Evolutionary conservation across 2,797 vertebrate species (phyloP).

Genomic region (Sebastes hubbsi): DNA sequence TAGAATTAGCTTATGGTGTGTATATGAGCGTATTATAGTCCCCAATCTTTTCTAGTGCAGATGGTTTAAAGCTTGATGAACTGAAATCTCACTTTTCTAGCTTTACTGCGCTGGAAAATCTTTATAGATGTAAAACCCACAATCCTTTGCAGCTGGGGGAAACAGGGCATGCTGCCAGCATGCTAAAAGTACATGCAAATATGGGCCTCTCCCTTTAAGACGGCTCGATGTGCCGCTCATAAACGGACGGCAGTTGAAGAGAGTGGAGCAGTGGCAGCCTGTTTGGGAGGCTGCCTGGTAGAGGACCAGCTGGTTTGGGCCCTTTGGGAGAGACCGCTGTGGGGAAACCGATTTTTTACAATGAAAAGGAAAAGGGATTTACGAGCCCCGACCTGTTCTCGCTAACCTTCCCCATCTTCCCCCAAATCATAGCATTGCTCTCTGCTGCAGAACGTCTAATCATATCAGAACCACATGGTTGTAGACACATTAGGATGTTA

Average conservation of each 20-base stretch:
- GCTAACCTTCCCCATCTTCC: slow-evolving; percentile 67
- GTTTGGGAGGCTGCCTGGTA: slow-evolving; percentile 64
- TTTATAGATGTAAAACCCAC: slow-evolving; percentile 84
- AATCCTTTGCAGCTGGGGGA: slow-evolving; percentile 86
- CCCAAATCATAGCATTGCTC: slow-evolving; percentile 72
- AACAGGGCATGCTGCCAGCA: slow-evolving; percentile 79
- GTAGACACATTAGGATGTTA: slow-evolving; percentile 55
- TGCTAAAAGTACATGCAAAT: slow-evolving; percentile 79
- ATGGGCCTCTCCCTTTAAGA: slow-evolving; percentile 67
- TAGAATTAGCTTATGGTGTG: slow-evolving; percentile 78
- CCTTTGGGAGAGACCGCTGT: slow-evolving; percentile 58
- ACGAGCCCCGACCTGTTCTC: slow-evolving; percentile 78
- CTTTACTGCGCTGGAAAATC: slow-evolving; percentile 83
- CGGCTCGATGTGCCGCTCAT: slow-evolving; percentile 63
- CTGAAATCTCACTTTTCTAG: slow-evolving; percentile 80
- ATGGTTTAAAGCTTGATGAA: slow-evolving; percentile 86
- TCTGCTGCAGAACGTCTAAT: slow-evolving; percentile 63
- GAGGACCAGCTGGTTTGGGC: slow-evolving; percentile 66
- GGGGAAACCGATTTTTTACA: slow-evolving; percentile 75
- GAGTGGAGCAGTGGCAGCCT: slow-evolving; percentile 62
- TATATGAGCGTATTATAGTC: slow-evolving; percentile 72
- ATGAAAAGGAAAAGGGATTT: slow-evolving; percentile 79
- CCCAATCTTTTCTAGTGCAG: slow-evolving; percentile 74
- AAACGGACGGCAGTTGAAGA: slow-evolving; percentile 62
- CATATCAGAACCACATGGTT: slow-evolving; percentile 74